Evolutionary conservation across 1,140 invertebrate species (phyloP), one percentile per base, ranked within the genome.

Genomic region (Brachionus manjavacas): DNA sequence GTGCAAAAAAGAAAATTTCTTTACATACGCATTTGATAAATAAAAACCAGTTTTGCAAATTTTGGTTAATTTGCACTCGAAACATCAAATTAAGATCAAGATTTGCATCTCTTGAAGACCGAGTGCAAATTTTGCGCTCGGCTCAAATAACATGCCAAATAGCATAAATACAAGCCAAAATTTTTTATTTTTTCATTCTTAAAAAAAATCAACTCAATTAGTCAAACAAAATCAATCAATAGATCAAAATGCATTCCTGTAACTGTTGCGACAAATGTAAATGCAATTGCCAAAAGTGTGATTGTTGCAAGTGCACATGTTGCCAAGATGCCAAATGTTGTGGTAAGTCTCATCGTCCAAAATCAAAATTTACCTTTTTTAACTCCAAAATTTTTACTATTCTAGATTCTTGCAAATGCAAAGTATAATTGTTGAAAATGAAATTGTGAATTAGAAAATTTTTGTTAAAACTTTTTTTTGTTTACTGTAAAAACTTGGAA

Each of bases 261-360:
- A 60, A 81, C 2, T 81, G 79, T 46, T 81, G 79, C 52, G 79
- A 81, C 25, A 81, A 81, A 68, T 81, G 79, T 49, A 20, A 31
- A 23, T 81, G 79, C 39, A 68, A 81, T 68, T 81, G 79, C 31
- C 49, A 68, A 25, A 81, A 68, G 11, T 81, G 79, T 25, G 60
- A 60, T 31, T 64, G 60, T 41, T 81, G 79, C 28, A 46, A 81
- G 20, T 81, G 79, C 23, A 39, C 25, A 31, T 81, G 79, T 43
- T 81, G 79, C 14, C 20, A 60, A 20, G 39, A 81, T 14, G 23
- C 23, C 9, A 81, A 81, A 46, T 81, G 79, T 43, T 81, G 79
- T 46, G 79, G 60, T 64, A 41, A 60, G 8, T 60, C 52, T 9
- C 7, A 28, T 11, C 14, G 4, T 35, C 31, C 31, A 35, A 6